Base-by-base conservation (phyloP, 2,113 vertebrate genomes). In the Xyliphius kryptos region DNA sequence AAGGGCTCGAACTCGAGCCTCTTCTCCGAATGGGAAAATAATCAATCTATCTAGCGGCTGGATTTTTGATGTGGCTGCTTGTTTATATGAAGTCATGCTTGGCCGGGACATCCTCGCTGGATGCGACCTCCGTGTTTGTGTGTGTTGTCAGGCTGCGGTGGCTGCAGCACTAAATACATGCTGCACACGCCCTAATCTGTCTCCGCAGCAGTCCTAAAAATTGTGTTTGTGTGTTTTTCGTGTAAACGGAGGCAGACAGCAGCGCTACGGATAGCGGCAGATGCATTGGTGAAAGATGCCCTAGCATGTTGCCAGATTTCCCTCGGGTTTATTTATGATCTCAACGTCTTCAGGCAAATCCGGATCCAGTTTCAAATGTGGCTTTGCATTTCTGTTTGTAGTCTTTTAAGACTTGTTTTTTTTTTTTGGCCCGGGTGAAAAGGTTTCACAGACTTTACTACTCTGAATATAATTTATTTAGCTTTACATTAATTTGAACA, bases 291-390 rank as follows among this genome's bases (percentile, higher is more conserved):
- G 66, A 70, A 49, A 63, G 72, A 71, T 55, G 52, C 63, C 72
- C 69, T 70, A 63, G 70, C 64, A 56, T 53, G 73, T 61, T 73
- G 63, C 44, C 68, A 75, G 69, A 63, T 69, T 53, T 74, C 65
- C 51, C 40, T 52, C 41, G 54, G 46, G 47, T 50, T 47, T 22
- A 56, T 20, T 37, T 59, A 36, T 32, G 53, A n/a, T n/a, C n/a
- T n/a, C n/a, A n/a, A n/a, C n/a, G n/a, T n/a, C n/a, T n/a, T n/a
- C n/a, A n/a, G n/a, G n/a, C n/a, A n/a, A n/a, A n/a, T n/a, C n/a
- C n/a, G n/a, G n/a, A n/a, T n/a, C n/a, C n/a, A n/a, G n/a, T n/a
- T n/a, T n/a, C n/a, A n/a, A n/a, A n/a, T n/a, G n/a, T n/a, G n/a
- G n/a, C n/a, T n/a, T n/a, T n/a, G n/a, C n/a, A n/a, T n/a, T n/a